Conservation (phyloP, 2,888 invertebrate genomes). For the Cremastobaeus sp. region DNA sequence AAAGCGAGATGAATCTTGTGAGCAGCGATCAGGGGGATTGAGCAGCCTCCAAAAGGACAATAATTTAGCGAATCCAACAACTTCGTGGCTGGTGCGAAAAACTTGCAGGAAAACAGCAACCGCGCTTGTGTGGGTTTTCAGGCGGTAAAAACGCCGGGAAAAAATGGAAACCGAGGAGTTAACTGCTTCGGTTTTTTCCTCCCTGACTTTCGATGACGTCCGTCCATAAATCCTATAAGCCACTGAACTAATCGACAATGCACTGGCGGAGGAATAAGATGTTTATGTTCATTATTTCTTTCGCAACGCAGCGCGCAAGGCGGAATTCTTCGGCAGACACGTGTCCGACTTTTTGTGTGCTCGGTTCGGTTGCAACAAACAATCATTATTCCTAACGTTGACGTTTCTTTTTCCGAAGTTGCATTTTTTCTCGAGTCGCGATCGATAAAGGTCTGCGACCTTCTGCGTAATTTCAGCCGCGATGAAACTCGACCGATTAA, state of each 20-base stretch:
- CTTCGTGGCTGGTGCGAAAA: slow-evolving; percentile 19
- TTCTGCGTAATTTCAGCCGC: too few relatives aligned
- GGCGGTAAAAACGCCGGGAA: slow-evolving; percentile 9
- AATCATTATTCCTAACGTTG: slow-evolving; percentile 16
- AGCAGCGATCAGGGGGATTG: too few relatives aligned
- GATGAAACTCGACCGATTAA: too few relatives aligned
- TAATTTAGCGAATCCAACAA: too few relatives aligned
- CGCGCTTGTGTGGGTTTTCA: background rate
- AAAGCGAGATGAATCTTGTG: too few relatives aligned
- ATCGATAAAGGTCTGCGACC: slow-evolving; percentile 7
- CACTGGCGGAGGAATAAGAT: slow-evolving; percentile 32
- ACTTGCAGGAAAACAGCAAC: slow-evolving; percentile 21
- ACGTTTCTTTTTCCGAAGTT: background rate
- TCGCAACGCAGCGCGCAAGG: slow-evolving; percentile 18
- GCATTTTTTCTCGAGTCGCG: too few relatives aligned
- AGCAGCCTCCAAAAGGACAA: too few relatives aligned
- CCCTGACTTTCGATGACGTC: slow-evolving; percentile 46
- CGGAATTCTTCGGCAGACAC: slow-evolving; percentile 28
- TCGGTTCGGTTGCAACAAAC: background rate
- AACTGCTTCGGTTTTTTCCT: slow-evolving; percentile 16
- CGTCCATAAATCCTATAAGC: slow-evolving; percentile 43
- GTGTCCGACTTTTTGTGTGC: slow-evolving; percentile 33
- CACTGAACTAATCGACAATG: slow-evolving; percentile 28
- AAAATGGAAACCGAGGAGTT: slow-evolving; percentile 14
- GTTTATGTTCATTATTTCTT: slow-evolving; percentile 44